Percentiles rank a stretch among this genome's conserved stretches.
Evolutionary conservation across 1,140 invertebrate genomes (phyloP).

Genomic region (Thalassaphorura encarpata): DNA sequence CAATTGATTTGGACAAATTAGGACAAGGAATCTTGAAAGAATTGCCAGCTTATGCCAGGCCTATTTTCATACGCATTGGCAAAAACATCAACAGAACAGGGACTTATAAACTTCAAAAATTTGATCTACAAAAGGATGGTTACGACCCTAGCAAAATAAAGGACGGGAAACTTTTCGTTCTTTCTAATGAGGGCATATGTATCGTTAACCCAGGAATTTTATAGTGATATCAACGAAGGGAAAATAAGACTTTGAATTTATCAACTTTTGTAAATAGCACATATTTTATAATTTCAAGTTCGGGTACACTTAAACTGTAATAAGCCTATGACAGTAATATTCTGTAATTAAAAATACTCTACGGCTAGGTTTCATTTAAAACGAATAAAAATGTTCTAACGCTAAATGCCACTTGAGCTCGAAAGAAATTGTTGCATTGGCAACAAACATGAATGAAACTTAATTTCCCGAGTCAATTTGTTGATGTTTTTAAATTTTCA

Average conservation of each 20-base stretch:
- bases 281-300: too few species aligned
- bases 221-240: not conserved
- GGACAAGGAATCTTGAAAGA: constrained; percentile 51
- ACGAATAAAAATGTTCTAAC: too few species aligned
- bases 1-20: constrained; percentile 55
- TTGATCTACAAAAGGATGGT: constrained; percentile 82
- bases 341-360: too few species aligned
- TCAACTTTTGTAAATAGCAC: too few species aligned
- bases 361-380: too few species aligned
- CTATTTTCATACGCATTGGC: constrained; percentile 73
- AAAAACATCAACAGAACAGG: constrained; percentile 73
- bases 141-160: constrained; percentile 63
- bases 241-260: not conserved
- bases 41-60: constrained; percentile 74
- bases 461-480: too few species aligned
- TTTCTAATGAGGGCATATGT: not conserved
- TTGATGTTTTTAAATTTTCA: too few species aligned
- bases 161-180: not conserved
- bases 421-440: too few species aligned
- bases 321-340: too few species aligned
- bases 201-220: not conserved
- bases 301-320: too few species aligned
- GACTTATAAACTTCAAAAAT: constrained; percentile 61
- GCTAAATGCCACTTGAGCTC: too few species aligned
- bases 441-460: too few species aligned